phyloP scores from a whole-genome alignment of 1,140 invertebrate genomes.

The Panulirus ornatus region DNA sequence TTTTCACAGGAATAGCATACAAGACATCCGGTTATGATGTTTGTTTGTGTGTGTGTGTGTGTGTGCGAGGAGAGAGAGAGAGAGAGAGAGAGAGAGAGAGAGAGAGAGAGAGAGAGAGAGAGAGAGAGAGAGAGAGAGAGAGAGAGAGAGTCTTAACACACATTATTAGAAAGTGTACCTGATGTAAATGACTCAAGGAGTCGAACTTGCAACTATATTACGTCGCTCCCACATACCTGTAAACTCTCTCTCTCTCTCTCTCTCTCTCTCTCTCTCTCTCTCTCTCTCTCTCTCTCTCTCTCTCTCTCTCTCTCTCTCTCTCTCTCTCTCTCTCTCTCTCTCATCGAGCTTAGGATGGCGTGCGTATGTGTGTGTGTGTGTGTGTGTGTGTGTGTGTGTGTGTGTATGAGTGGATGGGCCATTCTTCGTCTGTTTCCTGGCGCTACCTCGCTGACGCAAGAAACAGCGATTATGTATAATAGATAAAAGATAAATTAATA shows the following conservation, averaged over 20 bases:
- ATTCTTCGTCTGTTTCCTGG: background rate
- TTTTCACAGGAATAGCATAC: background rate
- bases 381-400: conserved; percentile 5
- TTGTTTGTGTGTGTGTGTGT: too few species aligned
- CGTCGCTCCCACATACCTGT: background rate
- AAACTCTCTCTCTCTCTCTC: too few species aligned
- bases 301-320: conserved; percentile 40
- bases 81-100: background rate
- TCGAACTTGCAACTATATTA: background rate
- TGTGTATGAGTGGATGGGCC: background rate
- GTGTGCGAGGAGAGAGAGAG: background rate
- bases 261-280: background rate
- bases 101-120: background rate
- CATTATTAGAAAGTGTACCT: too few species aligned
- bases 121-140: background rate
- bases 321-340: conserved; percentile 19
- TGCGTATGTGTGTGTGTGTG: background rate
- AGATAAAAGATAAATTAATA: too few species aligned
- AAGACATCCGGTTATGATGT: too few species aligned
- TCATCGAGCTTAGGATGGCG: background rate
- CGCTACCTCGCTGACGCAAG: too few species aligned
- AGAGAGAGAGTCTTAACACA: too few species aligned
- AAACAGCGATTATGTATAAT: too few species aligned
- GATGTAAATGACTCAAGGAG: too few species aligned
- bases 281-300: conserved; percentile 3